Evolutionary conservation across 2,888 invertebrate species (phyloP).

Genomic region (Blera fallax): DNA sequence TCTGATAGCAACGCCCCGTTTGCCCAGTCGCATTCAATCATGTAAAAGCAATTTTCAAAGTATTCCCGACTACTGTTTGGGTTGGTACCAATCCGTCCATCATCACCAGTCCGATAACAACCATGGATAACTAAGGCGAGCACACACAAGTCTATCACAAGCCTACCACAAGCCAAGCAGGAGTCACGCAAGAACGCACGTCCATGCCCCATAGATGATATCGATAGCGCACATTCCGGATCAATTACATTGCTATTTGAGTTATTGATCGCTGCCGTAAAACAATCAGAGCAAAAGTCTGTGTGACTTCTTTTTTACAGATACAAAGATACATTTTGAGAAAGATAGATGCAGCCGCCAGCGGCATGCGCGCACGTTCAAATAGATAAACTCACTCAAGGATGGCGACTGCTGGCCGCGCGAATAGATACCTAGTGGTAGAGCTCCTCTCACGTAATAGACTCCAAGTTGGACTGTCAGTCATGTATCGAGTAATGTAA

Average conservation of each 20-base stretch:
- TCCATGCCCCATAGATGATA: conserved; percentile 38
- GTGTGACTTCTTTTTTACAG: not conserved
- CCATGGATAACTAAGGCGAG: conserved; percentile 6
- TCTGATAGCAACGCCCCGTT: conserved; percentile 50
- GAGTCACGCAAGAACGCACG: conserved; percentile 33
- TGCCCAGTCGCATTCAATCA: conserved; percentile 48
- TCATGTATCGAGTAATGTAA: conserved; percentile 8
- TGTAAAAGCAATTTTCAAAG: conserved; percentile 52
- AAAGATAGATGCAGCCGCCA: not conserved
- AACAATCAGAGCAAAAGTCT: conserved; percentile 65
- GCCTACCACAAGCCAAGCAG: conserved; percentile 5
- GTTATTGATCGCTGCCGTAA: conserved; percentile 71
- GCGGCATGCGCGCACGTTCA: conserved; percentile 40
- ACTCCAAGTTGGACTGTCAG: conserved; percentile 29
- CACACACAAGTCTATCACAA: conserved; percentile 58
- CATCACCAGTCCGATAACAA: conserved; percentile 37
- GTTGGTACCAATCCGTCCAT: conserved; percentile 49
- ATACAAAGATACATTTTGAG: conserved; percentile 7
- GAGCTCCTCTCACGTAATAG: conserved; percentile 24
- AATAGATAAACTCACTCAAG: conserved; percentile 37
- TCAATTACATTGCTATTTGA: conserved; percentile 70
- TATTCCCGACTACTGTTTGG: conserved; percentile 56
- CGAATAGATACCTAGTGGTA: conserved; percentile 2
- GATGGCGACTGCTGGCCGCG: conserved; percentile 5
- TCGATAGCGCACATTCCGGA: conserved; percentile 59